Evolutionary conservation across 2,113 vertebrate species (phyloP), one percentile per base, ranked within the genome.

Genomic region (Actenoides lindsayi): DNA sequence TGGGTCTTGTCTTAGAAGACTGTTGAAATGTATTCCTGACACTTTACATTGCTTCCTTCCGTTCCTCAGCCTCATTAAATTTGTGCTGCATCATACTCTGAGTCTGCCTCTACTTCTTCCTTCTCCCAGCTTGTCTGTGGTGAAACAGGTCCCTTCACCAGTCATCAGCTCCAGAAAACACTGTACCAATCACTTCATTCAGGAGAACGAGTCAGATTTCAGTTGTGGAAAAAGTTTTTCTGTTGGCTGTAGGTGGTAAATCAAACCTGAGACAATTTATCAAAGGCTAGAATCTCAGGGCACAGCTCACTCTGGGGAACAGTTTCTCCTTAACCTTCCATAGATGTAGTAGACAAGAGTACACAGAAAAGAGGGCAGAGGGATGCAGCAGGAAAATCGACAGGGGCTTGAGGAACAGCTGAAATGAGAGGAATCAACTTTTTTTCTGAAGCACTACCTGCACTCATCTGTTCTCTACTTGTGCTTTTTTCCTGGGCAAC

Each of bases 1-100:
- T 14, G 77, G 80, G 51, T 56, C 37, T 73, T 65, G 76, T 84
- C 91, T 75, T 17, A 6, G 30, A 1, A 42, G 65, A 81, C 51
- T 30, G 10, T 23, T 69, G 86, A 75, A 94, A 95, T 87, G 35
- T 71, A 3, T 42, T 82, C 89, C 89, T 70, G 91, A 56, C 37
- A 31, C 71, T 89, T 93, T 11, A 41, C 5, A 0, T 39, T 87
- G 69, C 68, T 94, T 83, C 90, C 81, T 91, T 68, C 89, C 65
- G 18, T 89, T 81, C 94, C 89, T 64, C 89, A 87, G 46, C 74
- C 83, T 90, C 83, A 96, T 96, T 97, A 97, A 97, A 97, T 71
- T 48, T 37, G 42, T 97, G 73, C 30, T 94, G 95, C 96, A 96
- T 94, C 87, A 94, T 28, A 14, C 7, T 5, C 20, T 0, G 44